These are phyloP conservation scores for Forbesichthys papilliferus DNA, from an alignment of 2,113 vertebrate species.

Conservation along the genomic window DNA sequence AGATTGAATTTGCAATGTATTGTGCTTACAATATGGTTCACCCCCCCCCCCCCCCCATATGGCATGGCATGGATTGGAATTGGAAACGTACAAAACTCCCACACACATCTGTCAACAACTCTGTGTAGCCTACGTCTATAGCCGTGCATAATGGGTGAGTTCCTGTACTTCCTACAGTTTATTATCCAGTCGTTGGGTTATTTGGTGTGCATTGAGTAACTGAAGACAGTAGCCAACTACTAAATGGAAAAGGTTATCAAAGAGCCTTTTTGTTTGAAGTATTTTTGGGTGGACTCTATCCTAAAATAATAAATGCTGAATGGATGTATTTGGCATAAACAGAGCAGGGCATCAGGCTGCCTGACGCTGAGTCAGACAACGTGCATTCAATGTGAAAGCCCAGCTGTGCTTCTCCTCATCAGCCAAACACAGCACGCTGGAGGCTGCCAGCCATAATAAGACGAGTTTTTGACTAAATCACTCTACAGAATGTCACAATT, in stretches of 20 bases:
- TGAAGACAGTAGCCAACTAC: conserved; percentile 27
- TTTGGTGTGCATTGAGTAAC: conserved; percentile 1
- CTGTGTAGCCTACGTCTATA: neutral
- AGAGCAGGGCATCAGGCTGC: conserved; percentile 14
- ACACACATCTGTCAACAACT: conserved; percentile 13
- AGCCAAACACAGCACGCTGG: conserved; percentile 26
- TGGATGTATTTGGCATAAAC: conserved; percentile 32
- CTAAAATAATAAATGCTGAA: conserved; percentile 44
- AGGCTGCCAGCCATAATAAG: conserved; percentile 36
- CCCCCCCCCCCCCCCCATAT: neutral
- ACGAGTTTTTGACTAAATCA: conserved; percentile 27
- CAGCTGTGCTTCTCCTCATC: conserved; percentile 30
- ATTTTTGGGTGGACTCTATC: conserved; percentile 21
- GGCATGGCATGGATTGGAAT: conserved; percentile 10
- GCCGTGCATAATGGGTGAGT: conserved; percentile 3
- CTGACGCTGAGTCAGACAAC: conserved; percentile 28
- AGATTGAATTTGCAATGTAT: neutral
- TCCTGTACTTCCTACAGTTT: conserved; percentile 11
- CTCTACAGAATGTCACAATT: conserved; percentile 22
- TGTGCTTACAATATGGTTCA: neutral
- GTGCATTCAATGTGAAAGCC: conserved; percentile 19
- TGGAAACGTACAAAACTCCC: neutral
- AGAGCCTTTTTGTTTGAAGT: conserved; percentile 14
- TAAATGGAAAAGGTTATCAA: conserved; percentile 31
- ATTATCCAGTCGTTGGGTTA: conserved; percentile 6